Conservation (phyloP, 2,113 vertebrate species). For the Gymnobelideus leadbeateri region DNA sequence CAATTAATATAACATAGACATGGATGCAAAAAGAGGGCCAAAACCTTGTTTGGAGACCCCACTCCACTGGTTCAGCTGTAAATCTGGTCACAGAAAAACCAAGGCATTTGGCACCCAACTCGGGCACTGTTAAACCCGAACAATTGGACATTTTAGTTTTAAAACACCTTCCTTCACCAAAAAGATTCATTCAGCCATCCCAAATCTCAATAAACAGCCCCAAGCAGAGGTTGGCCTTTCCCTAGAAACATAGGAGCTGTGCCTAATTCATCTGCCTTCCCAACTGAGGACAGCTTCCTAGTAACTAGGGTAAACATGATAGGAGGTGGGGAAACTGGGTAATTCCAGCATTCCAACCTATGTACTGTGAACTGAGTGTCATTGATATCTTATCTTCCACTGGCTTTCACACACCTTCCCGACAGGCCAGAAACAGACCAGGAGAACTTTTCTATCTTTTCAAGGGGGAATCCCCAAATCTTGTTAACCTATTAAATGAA, state of each 20-base stretch:
- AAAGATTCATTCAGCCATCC: neutral
- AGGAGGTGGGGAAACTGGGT: neutral
- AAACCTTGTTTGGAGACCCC: neutral
- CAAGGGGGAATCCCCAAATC: neutral
- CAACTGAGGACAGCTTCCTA: neutral
- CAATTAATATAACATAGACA: neutral
- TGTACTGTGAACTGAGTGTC: neutral
- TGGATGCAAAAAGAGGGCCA: neutral
- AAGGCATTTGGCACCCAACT: neutral
- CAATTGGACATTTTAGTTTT: neutral
- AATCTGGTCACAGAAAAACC: slow-evolving; percentile 2
- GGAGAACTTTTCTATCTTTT: neutral
- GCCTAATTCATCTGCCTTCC: neutral
- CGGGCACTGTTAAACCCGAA: neutral
- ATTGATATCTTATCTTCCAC: neutral
- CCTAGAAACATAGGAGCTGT: neutral
- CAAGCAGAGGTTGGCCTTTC: neutral
- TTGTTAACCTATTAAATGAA: neutral
- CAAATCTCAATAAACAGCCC: slow-evolving; percentile 9
- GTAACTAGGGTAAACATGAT: neutral
- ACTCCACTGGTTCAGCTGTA: neutral
- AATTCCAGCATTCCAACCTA: neutral
- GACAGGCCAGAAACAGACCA: neutral
- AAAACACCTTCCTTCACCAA: neutral
- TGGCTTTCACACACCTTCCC: neutral